phyloP scores from a whole-genome alignment of 2,888 invertebrate species.

The Nomada ruficornis region DNA sequence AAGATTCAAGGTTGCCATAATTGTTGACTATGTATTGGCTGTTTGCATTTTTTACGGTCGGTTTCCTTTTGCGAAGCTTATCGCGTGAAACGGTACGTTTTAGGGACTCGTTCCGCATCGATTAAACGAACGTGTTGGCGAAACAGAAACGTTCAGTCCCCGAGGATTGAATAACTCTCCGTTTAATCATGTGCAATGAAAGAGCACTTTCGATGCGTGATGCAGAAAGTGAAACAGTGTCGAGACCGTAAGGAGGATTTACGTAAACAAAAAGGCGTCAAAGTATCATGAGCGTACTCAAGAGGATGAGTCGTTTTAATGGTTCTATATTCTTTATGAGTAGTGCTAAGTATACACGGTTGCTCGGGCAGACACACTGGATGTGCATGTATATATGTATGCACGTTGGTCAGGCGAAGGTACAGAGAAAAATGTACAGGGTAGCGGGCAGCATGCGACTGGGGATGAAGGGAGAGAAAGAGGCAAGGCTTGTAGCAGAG shows the following conservation, averaged over 20 bases:
- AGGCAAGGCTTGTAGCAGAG: constrained; percentile 72
- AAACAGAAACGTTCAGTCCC: background rate
- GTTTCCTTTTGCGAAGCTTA: background rate
- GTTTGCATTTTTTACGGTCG: constrained; percentile 13
- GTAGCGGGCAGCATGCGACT: constrained; percentile 23
- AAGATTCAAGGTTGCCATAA: constrained; percentile 35
- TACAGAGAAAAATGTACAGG: constrained; percentile 64
- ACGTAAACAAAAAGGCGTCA: constrained; percentile 66
- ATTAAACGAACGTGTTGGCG: background rate
- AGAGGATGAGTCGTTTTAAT: constrained; percentile 67
- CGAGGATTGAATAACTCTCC: background rate
- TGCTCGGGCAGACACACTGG: constrained; percentile 17
- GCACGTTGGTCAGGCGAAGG: constrained; percentile 43
- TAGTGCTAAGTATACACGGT: constrained; percentile 48
- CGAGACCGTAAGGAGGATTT: constrained; percentile 37
- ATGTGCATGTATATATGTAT: constrained; percentile 4
- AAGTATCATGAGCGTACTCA: constrained; percentile 63
- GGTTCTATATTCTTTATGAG: constrained; percentile 60
- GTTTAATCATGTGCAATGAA: constrained; percentile 27
- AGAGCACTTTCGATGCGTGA: constrained; percentile 6
- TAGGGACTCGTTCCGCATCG: background rate
- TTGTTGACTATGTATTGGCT: constrained; percentile 23
- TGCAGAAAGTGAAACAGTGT: constrained; percentile 14
- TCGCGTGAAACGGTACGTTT: background rate
- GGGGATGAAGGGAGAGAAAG: constrained; percentile 35